phyloP scores from a whole-genome alignment of 2,888 invertebrate genomes.

The Nezara viridula region DNA sequence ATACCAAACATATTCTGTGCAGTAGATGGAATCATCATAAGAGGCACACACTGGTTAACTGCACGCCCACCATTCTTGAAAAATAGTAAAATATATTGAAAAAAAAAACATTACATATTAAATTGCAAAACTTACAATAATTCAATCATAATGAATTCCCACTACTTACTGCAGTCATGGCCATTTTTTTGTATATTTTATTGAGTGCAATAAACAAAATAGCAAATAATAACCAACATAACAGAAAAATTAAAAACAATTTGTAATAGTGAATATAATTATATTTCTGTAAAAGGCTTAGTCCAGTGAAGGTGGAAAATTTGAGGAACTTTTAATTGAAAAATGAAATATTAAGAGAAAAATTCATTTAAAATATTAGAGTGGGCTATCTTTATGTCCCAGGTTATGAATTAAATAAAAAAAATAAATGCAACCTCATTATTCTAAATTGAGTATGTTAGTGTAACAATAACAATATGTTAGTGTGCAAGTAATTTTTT shows the following conservation, averaged over 20 bases:
- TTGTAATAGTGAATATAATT: background rate
- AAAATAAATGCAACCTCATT: no score
- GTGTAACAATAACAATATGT: no score
- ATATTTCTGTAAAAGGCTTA: no score
- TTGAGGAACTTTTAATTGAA: no score
- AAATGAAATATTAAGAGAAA: no score
- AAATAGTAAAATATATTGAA: background rate
- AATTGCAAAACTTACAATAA: background rate
- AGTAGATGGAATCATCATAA: conserved; percentile 80
- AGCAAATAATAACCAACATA: background rate
- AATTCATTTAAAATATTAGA: no score
- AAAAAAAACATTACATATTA: background rate
- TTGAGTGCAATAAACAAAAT: background rate
- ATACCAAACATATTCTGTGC: conserved; percentile 68
- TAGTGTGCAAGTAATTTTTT: no score
- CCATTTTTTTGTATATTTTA: no score
- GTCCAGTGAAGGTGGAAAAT: no score
- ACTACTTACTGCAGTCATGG: background rate
- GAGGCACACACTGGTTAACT: conserved; percentile 69
- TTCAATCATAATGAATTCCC: background rate
- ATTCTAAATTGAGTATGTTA: no score
- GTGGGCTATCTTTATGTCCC: no score
- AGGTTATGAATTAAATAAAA: no score
- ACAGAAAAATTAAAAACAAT: background rate
- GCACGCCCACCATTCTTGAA: conserved; percentile 60